Conservation (phyloP, 1,140 invertebrate genomes). For the Drosophila pectinifera region DNA sequence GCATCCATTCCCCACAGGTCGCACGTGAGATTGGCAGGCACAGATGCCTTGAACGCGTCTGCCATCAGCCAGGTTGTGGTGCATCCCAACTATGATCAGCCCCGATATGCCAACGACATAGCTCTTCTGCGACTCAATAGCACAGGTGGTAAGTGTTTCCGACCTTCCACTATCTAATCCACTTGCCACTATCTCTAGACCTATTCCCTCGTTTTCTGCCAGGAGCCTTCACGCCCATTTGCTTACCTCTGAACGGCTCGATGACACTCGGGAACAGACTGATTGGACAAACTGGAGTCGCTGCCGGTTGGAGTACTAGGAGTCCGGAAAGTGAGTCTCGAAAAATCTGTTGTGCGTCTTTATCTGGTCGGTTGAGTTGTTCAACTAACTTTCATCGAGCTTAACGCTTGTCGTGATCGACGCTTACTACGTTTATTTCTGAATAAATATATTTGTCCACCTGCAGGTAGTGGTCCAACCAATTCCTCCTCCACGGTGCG, state of each 20-base stretch:
- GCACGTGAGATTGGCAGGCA: constrained; percentile 87
- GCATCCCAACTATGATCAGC: constrained; percentile 87
- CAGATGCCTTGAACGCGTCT: constrained; percentile 87
- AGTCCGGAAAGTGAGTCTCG: constrained; percentile 58
- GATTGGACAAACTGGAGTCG: constrained; percentile 85
- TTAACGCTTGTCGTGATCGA: neutral
- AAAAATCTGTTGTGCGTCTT: constrained; percentile 7
- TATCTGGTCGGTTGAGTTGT: constrained; percentile 16
- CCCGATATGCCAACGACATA: constrained; percentile 88
- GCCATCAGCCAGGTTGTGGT: constrained; percentile 84
- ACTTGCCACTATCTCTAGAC: too few species aligned
- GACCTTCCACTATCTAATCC: neutral
- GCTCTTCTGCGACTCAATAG: constrained; percentile 86
- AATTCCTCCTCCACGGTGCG: constrained; percentile 29
- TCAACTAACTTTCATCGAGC: constrained; percentile 3
- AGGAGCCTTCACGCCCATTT: constrained; percentile 85
- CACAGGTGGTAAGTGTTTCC: constrained; percentile 59
- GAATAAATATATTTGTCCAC: neutral
- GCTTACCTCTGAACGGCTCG: constrained; percentile 85
- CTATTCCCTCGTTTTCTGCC: neutral
- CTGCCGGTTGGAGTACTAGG: constrained; percentile 86
- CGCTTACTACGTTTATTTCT: neutral
- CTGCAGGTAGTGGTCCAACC: constrained; percentile 66
- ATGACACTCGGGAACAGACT: constrained; percentile 52
- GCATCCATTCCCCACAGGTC: constrained; percentile 79